Evolutionary conservation across 2,797 vertebrate species (phyloP).

Genomic region (Anas flavirostris): DNA sequence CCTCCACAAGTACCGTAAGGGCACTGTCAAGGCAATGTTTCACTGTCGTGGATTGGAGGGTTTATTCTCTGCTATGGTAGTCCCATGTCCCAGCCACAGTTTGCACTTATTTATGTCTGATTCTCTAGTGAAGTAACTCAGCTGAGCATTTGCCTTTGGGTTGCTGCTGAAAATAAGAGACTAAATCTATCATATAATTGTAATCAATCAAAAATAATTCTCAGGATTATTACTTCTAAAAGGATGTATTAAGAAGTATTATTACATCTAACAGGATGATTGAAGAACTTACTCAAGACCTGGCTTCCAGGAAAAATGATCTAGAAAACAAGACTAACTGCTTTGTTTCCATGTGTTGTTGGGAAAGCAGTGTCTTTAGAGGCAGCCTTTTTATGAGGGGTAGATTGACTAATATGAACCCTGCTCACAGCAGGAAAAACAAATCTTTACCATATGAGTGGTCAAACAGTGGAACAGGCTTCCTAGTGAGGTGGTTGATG

Average conservation of each 20-base stretch:
- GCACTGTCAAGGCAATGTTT: neutral
- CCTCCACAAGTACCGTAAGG: neutral
- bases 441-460: no score
- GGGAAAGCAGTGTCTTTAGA: neutral
- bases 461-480: no score
- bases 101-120: neutral
- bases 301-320: neutral
- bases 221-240: neutral
- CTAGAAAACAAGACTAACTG: neutral
- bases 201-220: neutral
- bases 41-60: neutral
- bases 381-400: neutral
- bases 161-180: neutral
- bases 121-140: neutral
- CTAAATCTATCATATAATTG: neutral
- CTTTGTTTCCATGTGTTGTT: neutral
- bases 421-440: no score
- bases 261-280: neutral
- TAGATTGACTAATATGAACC: neutral
- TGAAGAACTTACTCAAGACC: neutral
- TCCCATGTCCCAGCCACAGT: neutral
- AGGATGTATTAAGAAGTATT: neutral
- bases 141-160: neutral
- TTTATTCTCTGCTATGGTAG: neutral
- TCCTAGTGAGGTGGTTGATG: no score